Base-by-base conservation (phyloP, 2,113 vertebrate genomes). In the Lepisosteus oculatus region DNA sequence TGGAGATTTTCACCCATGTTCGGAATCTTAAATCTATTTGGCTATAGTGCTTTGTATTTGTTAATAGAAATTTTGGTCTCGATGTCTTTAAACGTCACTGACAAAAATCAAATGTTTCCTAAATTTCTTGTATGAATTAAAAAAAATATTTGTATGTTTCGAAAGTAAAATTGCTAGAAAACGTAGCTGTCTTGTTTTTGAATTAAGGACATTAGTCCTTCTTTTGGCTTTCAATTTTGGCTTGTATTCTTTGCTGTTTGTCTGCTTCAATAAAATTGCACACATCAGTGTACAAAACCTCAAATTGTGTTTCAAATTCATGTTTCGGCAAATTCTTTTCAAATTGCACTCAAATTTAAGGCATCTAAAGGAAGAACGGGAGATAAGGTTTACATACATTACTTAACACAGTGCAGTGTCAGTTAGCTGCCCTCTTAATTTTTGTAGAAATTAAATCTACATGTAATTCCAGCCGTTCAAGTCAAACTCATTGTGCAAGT, bases 191-290 rank as follows among this genome's bases (percentile, higher is more conserved):
- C 83, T 88, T 91, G 85, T 90, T 83, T 80, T 71, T 76, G 56
- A 73, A 75, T 78, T 79, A 75, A 74, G 83, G 80, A 75, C 83
- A 59, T 59, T 29, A 64, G 78, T 89, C 86, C 85, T 71, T 68
- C 79, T 89, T 88, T 88, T 87, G 88, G 91, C 95, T 95, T 93
- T 92, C 88, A 90, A 92, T 95, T 96, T 95, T 97, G 95, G 95
- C 95, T 94, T 98, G 96, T 99, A 97, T 96, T 94, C 93, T 95
- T 94, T 98, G 95, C 95, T 98, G 95, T 98, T 86, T 98, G 94
- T 97, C 93, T 96, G 94, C 94, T 95, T 95, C 93, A 99, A 99
- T 97, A 98, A 97, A 94, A 95, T 93, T 92, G 95, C 93, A 96
- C 95, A 92, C 93, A 90, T 92, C 91, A 91, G 95, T 98, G 95